Conservation (phyloP, 2,113 vertebrate genomes). For the Prietella phreatophila region DNA sequence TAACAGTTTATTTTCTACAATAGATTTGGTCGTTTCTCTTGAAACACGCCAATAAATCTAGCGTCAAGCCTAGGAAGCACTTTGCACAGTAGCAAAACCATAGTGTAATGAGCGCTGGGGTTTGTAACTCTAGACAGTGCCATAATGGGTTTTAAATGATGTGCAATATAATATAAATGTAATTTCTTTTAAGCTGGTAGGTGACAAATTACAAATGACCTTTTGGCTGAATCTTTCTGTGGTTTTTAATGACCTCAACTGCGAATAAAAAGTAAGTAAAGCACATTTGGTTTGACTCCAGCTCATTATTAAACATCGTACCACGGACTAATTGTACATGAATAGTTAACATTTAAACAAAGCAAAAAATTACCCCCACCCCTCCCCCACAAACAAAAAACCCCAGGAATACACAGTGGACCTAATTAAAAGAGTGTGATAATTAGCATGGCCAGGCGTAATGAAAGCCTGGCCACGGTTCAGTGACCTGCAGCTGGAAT, state of each 20-base stretch:
- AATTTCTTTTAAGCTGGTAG: background rate
- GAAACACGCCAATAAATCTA: no score
- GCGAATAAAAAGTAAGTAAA: background rate
- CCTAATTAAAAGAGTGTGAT: background rate
- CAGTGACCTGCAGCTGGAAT: conserved; percentile 20
- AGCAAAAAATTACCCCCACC: background rate
- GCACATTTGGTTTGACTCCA: background rate
- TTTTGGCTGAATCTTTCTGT: background rate
- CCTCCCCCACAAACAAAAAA: background rate
- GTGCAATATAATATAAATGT: background rate
- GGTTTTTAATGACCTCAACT: background rate
- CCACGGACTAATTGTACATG: background rate
- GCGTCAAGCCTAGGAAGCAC: background rate
- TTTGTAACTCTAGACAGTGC: background rate
- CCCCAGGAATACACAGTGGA: background rate
- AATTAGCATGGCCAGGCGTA: background rate
- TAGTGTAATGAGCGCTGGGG: background rate
- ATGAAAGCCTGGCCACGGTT: background rate
- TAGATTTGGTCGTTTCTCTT: no score
- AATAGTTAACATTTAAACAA: background rate
- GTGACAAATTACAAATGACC: background rate
- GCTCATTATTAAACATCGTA: background rate
- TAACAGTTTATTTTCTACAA: no score
- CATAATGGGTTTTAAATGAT: background rate
- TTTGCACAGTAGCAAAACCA: background rate